Evolutionary conservation across 2,113 vertebrate genomes (phyloP), one percentile per base, ranked within the genome.

Genomic region (Sylvietta virens): DNA sequence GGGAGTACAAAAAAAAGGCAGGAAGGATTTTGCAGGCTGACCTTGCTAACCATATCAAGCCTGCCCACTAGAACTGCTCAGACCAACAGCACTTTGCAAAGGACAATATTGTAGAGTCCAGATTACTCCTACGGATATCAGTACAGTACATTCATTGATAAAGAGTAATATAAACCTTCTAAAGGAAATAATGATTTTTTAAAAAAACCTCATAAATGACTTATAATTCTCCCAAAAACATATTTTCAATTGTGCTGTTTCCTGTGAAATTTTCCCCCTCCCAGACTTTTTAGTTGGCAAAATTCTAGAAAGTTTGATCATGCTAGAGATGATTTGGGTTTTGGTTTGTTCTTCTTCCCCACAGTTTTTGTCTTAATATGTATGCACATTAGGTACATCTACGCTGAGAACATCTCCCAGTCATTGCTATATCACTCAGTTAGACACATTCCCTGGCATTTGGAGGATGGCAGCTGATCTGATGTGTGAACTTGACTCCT

Each of bases 1-100:
- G 33, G 79, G 7, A 62, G 72, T 11, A n/a, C 21, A 67, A 57
- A 22, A n/a, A 22, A 61, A 74, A 72, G 14, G 13, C 3, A 18
- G n/a, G 31, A 69, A 65, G 71, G 54, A 51, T 67, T 95, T 91
- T 77, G 58, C n/a, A 79, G 47, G 28, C 30, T 67, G 60, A 90
- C 30, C 77, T 84, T 85, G 54, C n/a, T 28, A 47, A 71, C n/a
- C 6, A 1, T 6, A 58, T 42, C 39, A 50, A 86, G 31, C 40
- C 66, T 80, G 62, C 31, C 47, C 39, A 74, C 30, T 69, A 42
- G 33, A 62, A 57, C 28, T 58, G 27, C 69, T 84, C 65, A 48
- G 44, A 80, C 39, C 21, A 70, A 0, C 47, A 62, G 19, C 39
- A 30, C 51, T 71, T 76, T 39, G 37, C 48, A 91, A 80, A 58